phyloP scores from a whole-genome alignment of 1,140 invertebrate species.

The Drosophila fuyamai region DNA sequence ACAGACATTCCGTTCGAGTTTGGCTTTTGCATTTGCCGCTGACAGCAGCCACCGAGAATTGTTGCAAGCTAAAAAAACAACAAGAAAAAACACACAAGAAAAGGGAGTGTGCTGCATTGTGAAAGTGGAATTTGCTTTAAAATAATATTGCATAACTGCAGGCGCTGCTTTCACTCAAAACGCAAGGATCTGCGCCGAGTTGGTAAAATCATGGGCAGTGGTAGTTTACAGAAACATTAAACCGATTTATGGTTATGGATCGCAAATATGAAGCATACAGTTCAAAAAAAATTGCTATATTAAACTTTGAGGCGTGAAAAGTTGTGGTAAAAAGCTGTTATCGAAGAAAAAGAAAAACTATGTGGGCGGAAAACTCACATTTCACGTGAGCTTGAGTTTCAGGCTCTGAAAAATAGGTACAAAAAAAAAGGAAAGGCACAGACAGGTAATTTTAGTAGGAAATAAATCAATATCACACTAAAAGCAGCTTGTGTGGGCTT shows the following conservation, averaged over 20 bases:
- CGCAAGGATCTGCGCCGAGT: conserved; percentile 11
- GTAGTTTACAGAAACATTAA: conserved; percentile 8
- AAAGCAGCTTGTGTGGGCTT: conserved; percentile 1
- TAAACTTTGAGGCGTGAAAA: not conserved
- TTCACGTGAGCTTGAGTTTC: not conserved
- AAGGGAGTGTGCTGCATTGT: conserved; percentile 21
- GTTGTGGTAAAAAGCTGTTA: not conserved
- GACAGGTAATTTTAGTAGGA: conserved; percentile 12
- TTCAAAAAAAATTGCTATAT: not conserved
- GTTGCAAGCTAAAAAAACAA: conserved; percentile 24
- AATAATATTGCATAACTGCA: conserved; percentile 80
- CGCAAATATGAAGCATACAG: conserved; percentile 11
- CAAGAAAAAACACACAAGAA: not conserved
- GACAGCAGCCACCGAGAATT: conserved; percentile 25
- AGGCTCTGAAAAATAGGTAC: not conserved
- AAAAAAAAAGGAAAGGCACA: not conserved
- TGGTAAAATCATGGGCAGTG: conserved; percentile 6
- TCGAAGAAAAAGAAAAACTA: not conserved
- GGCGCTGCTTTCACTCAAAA: conserved; percentile 26
- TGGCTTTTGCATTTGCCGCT: conserved; percentile 39
- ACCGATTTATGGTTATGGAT: conserved; percentile 25
- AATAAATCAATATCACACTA: conserved; percentile 31
- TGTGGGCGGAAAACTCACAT: not conserved
- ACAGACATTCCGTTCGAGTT: conserved; percentile 33
- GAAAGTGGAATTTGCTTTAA: conserved; percentile 64